Evolutionary conservation across 2,888 invertebrate species (phyloP).

Genomic region (Scaptomyza parva): DNA sequence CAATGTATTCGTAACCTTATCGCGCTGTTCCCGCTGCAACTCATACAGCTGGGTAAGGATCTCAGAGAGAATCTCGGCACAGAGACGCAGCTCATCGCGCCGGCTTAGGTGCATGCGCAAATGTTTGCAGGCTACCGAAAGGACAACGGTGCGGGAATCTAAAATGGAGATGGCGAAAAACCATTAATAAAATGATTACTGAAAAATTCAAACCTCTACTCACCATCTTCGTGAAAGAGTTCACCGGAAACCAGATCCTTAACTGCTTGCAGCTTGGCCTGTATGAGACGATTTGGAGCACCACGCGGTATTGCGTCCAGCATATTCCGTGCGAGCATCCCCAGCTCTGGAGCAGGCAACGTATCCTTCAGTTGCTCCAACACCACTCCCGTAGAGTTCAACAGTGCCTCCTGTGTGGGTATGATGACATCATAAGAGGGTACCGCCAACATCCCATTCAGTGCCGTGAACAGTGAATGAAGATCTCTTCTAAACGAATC

Average conservation of each 20-base stretch:
- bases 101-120: conserved; percentile 92
- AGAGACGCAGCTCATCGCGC: conserved; percentile 92
- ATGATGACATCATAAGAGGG: conserved; percentile 90
- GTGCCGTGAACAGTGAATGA: conserved; percentile 91
- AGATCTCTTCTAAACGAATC: conserved; percentile 94
- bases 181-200: neutral
- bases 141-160: conserved; percentile 94
- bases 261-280: conserved; percentile 93
- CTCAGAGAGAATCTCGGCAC: conserved; percentile 94
- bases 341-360: conserved; percentile 90
- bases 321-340: conserved; percentile 91
- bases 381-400: conserved; percentile 93
- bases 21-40: conserved; percentile 85
- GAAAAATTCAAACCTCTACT: conserved; percentile 23
- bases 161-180: neutral
- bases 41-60: conserved; percentile 88
- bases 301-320: conserved; percentile 88
- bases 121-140: conserved; percentile 94
- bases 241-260: conserved; percentile 91
- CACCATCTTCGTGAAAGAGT: conserved; percentile 90
- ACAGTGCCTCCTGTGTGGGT: conserved; percentile 92
- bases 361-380: conserved; percentile 92
- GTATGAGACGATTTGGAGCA: conserved; percentile 88
- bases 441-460: conserved; percentile 91
- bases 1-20: conserved; percentile 85